Base-by-base conservation (phyloP, 2,888 invertebrate species). In the Coleophora flavipennella region DNA sequence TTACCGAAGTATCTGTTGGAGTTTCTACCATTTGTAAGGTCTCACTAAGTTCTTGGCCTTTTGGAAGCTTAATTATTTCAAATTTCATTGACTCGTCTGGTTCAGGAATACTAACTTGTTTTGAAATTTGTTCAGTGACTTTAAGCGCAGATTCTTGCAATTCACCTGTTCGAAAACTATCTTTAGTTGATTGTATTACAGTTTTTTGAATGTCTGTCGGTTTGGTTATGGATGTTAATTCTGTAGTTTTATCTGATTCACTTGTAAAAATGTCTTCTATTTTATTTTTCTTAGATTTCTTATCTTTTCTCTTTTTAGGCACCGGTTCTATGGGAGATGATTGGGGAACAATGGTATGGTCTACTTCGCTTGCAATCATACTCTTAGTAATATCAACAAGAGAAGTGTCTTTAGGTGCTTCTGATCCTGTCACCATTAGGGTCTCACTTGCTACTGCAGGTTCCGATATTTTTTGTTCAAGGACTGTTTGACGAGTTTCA, bases 281-380 rank as follows among this genome's bases (percentile, higher is more conserved):
- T 12, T 32, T 35, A n/a, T 28, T 34, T 13, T 27, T 13, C 14
- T 28, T 34, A 20, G 13, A 29, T 34, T 35, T 20, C 10, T 28
- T 35, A 31, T 36, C 29, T 12, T 34, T 25, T 12, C 13, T 13
- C 13, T 13, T 36, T 20, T 31, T 34, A 3, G 13, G 20, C 10
- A 41, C 42, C 32, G 14, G 31, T n/a, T 42, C 35, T 13, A n/a
- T 39, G n/a, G 33, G 8, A 29, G 27, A 31, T 9, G 33, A 35
- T 36, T 33, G 34, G 9, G 38, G 35, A 7, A 38, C 32, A 31
- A 31, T 28, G 8, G 41, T 38, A 9, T 41, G 43, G 8, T 42
- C 41, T 28, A 34, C 44, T 41, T 49, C 48, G 43, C 43, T 47
- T 25, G 25, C 13, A 12, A 47, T 45, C 0, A 44, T 29, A 9